A percentile compares a stretch with the other conserved stretches of the same genome.
These are phyloP conservation scores for Caenorhabditis tropicalis DNA, from an alignment of 1,140 invertebrate species.

Conservation along the genomic window DNA sequence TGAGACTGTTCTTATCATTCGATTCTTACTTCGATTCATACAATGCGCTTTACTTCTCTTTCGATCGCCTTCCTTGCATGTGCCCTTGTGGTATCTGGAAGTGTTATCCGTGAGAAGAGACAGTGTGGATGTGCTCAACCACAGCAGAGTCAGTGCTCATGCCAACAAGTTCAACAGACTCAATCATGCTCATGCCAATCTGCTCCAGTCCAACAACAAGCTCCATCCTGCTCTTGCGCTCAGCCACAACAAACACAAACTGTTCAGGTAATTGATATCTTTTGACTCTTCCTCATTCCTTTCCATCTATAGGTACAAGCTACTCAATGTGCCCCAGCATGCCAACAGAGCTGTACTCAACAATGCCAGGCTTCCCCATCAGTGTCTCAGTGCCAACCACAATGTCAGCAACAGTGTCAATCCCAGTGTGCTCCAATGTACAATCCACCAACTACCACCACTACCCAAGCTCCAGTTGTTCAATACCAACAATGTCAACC, in stretches of 20 bases:
- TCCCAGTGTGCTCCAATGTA: conserved; percentile 38
- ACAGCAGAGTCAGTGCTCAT: conserved; percentile 48
- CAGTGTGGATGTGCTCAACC: conserved; percentile 55
- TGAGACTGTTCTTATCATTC: neutral
- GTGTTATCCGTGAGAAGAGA: conserved; percentile 53
- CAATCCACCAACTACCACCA: conserved; percentile 30
- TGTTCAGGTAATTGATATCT: conserved; percentile 22
- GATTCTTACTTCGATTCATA: neutral
- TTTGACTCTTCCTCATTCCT: neutral
- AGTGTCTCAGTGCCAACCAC: conserved; percentile 44
- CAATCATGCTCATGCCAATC: conserved; percentile 41
- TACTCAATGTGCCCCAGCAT: conserved; percentile 52
- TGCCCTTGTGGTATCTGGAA: conserved; percentile 39
- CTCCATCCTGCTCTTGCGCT: conserved; percentile 49
- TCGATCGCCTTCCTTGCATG: conserved; percentile 37
- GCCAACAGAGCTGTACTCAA: conserved; percentile 48
- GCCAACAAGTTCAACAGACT: conserved; percentile 44
- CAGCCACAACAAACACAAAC: conserved; percentile 52
- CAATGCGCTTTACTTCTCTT: conserved; percentile 37
- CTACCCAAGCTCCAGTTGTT: conserved; percentile 25
- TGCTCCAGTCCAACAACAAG: conserved; percentile 38
- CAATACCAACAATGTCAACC: conserved; percentile 48
- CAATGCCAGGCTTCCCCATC: conserved; percentile 32
- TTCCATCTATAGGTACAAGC: conserved; percentile 22
- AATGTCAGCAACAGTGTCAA: conserved; percentile 56